phyloP scores from a whole-genome alignment of 2,797 vertebrate genomes.

The Diplodus sargus region DNA sequence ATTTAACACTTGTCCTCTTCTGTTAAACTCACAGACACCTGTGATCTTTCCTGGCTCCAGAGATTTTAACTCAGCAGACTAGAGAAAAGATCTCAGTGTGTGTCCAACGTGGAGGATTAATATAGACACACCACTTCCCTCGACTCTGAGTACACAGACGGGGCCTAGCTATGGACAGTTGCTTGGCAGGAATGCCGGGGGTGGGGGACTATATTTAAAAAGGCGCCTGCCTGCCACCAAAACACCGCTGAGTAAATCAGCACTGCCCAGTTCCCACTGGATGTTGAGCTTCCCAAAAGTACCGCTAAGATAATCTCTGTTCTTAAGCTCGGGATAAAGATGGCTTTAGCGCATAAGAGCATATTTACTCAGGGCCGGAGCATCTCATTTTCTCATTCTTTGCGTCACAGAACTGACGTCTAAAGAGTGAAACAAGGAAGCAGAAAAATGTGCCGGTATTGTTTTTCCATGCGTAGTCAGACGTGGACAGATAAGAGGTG shows the following conservation, averaged over 20 bases:
- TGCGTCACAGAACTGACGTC: neutral
- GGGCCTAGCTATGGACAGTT: slow-evolving; percentile 76
- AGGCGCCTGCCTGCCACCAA: slow-evolving; percentile 76
- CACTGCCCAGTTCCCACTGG: slow-evolving; percentile 69
- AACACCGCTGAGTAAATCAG: slow-evolving; percentile 74
- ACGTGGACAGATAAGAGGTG: slow-evolving; percentile 34
- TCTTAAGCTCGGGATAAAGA: slow-evolving; percentile 62
- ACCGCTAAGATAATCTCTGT: slow-evolving; percentile 57
- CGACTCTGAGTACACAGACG: slow-evolving; percentile 70
- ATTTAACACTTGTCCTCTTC: slow-evolving; percentile 34
- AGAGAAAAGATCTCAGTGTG: slow-evolving; percentile 56
- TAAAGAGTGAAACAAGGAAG: slow-evolving; percentile 12
- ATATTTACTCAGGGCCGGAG: slow-evolving; percentile 50
- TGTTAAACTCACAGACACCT: slow-evolving; percentile 43
- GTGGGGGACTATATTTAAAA: slow-evolving; percentile 83
- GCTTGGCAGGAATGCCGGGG: slow-evolving; percentile 82
- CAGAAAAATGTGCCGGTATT: neutral
- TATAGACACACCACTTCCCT: slow-evolving; percentile 75
- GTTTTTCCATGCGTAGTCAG: neutral
- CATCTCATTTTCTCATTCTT: slow-evolving; percentile 49
- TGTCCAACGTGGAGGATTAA: slow-evolving; percentile 75
- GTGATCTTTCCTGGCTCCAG: slow-evolving; percentile 25
- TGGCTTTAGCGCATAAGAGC: slow-evolving; percentile 44
- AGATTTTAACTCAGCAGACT: slow-evolving; percentile 45
- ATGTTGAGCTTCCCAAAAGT: slow-evolving; percentile 59